Percentiles rank a stretch among this genome's conserved stretches.
Conservation (phyloP, 2,797 vertebrate species). For the Glyptemys insculpta region DNA sequence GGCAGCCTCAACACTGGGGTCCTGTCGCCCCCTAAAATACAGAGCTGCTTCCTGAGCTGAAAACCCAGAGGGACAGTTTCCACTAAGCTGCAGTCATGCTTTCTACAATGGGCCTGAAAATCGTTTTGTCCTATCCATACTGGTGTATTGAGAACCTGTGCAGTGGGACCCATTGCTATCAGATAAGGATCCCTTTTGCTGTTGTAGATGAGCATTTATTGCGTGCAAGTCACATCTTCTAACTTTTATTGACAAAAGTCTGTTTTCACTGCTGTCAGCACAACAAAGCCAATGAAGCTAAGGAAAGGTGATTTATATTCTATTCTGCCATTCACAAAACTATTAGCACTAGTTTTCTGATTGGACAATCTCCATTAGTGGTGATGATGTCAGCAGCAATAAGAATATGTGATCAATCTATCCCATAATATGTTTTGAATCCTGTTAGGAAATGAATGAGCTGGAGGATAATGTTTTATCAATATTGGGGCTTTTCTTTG, state of each 20-base stretch:
- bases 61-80: background rate
- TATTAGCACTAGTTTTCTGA: background rate
- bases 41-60: background rate
- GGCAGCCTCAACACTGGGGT: background rate
- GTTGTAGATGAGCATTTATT: rapidly evolving
- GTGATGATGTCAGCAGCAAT: background rate
- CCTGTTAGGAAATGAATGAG: rapidly evolving
- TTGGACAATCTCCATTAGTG: background rate
- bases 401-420: rapidly evolving
- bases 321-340: background rate
- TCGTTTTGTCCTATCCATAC: rapidly evolving
- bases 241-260: rapidly evolving
- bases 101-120: rapidly evolving
- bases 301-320: rapidly evolving
- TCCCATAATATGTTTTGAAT: rapidly evolving
- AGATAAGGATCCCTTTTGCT: background rate
- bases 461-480: rapidly evolving
- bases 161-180: rapidly evolving
- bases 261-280: background rate
- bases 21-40: background rate
- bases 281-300: background rate
- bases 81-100: rapidly evolving
- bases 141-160: background rate
- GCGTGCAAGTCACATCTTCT: background rate
- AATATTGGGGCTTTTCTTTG: background rate